Conservation (phyloP, 1,140 invertebrate genomes). For the Caenorhabditis remanei region DNA sequence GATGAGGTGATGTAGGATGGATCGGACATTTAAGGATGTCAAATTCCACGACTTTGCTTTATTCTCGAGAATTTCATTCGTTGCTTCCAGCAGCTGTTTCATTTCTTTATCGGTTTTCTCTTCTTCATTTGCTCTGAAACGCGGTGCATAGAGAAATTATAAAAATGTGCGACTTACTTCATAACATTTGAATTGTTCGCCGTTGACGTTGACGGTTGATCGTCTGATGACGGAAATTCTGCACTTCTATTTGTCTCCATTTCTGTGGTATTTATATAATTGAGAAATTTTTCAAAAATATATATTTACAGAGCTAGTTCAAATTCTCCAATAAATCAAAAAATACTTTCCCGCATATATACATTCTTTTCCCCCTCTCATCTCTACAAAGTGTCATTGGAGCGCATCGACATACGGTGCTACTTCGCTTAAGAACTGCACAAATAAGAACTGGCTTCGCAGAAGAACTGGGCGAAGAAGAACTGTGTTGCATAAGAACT, state of each 20-base stretch:
- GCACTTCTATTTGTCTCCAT: background rate
- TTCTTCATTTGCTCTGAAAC: background rate
- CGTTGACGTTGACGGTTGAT: background rate
- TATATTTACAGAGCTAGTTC: too few species aligned
- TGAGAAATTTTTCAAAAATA: too few species aligned
- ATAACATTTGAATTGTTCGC: background rate
- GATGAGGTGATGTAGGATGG: slow-evolving; percentile 47
- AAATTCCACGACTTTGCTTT: slow-evolving; percentile 52
- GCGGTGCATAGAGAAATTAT: background rate
- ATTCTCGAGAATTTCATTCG: slow-evolving; percentile 18
- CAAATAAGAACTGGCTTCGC: too few species aligned
- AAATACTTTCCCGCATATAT: background rate
- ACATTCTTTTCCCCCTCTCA: background rate
- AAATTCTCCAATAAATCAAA: background rate
- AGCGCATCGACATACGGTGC: background rate
- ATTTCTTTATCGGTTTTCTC: slow-evolving; percentile 29
- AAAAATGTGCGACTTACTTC: background rate
- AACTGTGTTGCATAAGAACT: too few species aligned
- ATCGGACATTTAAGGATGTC: slow-evolving; percentile 31
- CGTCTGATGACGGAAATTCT: background rate
- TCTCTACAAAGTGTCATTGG: background rate
- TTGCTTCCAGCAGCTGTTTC: background rate
- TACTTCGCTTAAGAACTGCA: too few species aligned
- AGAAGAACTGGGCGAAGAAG: too few species aligned
- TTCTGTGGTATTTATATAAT: background rate